Base-by-base conservation (phyloP, 2,888 invertebrate species). In the Diarsia dahlii region DNA sequence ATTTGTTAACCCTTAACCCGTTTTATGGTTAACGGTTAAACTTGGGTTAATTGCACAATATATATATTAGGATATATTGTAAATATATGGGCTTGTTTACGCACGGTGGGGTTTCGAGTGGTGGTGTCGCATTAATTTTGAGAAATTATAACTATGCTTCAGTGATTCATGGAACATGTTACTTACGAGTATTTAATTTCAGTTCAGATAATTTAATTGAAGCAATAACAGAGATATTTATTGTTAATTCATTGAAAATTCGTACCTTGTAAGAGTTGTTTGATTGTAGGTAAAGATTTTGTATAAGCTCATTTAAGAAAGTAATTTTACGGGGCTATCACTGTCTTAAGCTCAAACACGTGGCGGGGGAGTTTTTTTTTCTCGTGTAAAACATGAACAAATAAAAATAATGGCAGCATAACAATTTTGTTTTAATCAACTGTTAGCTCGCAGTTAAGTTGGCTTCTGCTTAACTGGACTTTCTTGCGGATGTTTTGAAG, bases 1-100 rank as follows among this genome's bases (percentile, higher is more conserved):
- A 90, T 90, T 90, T 89, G 89, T 84, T 85, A 88, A 89, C 87
- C 89, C 89, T 81, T 81, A 85, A 76, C 84, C 85, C 76, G 75
- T 77, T 90, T 88, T 89, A 89, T 85, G 76, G 85, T 84, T 77
- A 75, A 81, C 82, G 68, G 76, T 84, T 84, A 84, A 87, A 88
- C 80, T 85, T 84, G 66, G 80, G 82, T 90, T 89, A 89, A 90
- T 90, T 89, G 84, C 74, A 56, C 62, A 60, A 58, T 54, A 52
- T 76, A 73, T 48, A 54, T 72, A 62, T 72, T 63, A 63, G 45
- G 74, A 63, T 80, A 80, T 60, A 64, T 65, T 66, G 46, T 63
- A 58, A 63, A 39, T 78, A 60, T 48, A 68, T 46, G 18, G 48
- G 50, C 23, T 65, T 78, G 62, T 83, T 72, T 71, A 70, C 63